Conservation (phyloP, 1,140 invertebrate genomes). For the Frieseomelitta varia region DNA sequence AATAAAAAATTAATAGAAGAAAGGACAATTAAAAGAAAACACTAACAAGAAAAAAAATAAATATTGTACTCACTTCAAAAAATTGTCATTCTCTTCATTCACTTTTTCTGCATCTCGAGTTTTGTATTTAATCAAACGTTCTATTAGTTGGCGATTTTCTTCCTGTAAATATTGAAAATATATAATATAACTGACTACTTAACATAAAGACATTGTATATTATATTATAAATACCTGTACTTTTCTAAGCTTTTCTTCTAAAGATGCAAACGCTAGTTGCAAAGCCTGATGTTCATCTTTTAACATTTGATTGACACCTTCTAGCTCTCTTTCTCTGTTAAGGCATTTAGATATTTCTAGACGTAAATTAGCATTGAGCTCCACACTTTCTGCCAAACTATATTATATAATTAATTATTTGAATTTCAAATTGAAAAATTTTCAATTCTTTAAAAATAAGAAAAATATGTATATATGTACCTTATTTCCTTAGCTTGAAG, state of each 20-base stretch:
- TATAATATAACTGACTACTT: too few species aligned
- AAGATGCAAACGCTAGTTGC: slow-evolving; percentile 92
- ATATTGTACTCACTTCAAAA: slow-evolving; percentile 88
- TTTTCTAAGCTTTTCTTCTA: slow-evolving; percentile 95
- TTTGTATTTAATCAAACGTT: slow-evolving; percentile 94
- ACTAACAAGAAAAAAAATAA: slow-evolving; percentile 14
- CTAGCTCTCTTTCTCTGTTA: slow-evolving; percentile 86
- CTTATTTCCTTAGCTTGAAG: slow-evolving; percentile 88
- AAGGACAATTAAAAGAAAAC: neutral
- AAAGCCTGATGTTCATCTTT: slow-evolving; percentile 97
- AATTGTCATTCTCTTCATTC: slow-evolving; percentile 97
- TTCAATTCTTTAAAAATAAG: slow-evolving; percentile 1
- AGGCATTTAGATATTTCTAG: slow-evolving; percentile 86
- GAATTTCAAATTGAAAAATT: neutral
- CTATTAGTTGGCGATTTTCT: slow-evolving; percentile 94
- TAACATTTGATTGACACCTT: slow-evolving; percentile 92
- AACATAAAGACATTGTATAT: too few species aligned
- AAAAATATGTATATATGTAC: slow-evolving; percentile 81
- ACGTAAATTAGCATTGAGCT: slow-evolving; percentile 85
- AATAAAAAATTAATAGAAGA: neutral
- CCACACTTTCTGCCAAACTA: slow-evolving; percentile 89
- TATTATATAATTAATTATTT: slow-evolving; percentile 44
- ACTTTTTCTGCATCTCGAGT: slow-evolving; percentile 96
- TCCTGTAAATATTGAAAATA: slow-evolving; percentile 85
- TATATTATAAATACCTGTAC: slow-evolving; percentile 84